Percentiles rank a stretch among this genome's conserved stretches.
phyloP scores from a whole-genome alignment of 2,797 vertebrate genomes.

The Zenarchopterus dispar region DNA sequence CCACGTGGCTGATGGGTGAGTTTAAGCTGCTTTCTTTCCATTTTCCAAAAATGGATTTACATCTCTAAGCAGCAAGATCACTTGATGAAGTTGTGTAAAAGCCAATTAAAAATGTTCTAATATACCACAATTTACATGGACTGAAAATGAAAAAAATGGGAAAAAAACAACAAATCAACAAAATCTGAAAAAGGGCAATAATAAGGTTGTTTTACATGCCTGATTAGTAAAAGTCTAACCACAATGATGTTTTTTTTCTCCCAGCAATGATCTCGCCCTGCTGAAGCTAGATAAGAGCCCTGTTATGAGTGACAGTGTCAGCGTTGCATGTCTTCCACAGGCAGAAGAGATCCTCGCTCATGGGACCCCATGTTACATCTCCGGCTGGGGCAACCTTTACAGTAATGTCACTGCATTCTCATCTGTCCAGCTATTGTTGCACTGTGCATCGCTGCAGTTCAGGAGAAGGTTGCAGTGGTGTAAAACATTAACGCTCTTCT shows the following conservation, averaged over 20 bases:
- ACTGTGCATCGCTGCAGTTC: too few species aligned
- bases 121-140: background rate
- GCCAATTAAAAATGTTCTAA: background rate
- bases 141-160: background rate
- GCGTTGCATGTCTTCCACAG: conserved; percentile 77
- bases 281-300: conserved; percentile 83
- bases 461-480: too few species aligned
- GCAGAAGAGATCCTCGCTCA: conserved; percentile 71
- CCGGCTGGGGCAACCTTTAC: conserved; percentile 85
- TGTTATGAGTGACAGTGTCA: conserved; percentile 70
- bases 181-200: too few species aligned
- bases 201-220: too few species aligned
- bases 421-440: conserved; percentile 1
- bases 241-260: background rate
- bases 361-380: conserved; percentile 76
- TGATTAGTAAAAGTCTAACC: background rate
- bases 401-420: conserved; percentile 66
- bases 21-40: background rate
- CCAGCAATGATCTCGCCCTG: conserved; percentile 85
- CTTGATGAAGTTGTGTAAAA: background rate
- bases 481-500: too few species aligned
- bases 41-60: too few species aligned
- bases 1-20: conserved; percentile 81
- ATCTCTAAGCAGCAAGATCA: background rate
- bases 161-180: too few species aligned